Percentiles rank a stretch among this genome's conserved stretches.
These are phyloP conservation scores for Eurosta solidaginis DNA, from an alignment of 1,140 invertebrate species.

Conservation along the genomic window DNA sequence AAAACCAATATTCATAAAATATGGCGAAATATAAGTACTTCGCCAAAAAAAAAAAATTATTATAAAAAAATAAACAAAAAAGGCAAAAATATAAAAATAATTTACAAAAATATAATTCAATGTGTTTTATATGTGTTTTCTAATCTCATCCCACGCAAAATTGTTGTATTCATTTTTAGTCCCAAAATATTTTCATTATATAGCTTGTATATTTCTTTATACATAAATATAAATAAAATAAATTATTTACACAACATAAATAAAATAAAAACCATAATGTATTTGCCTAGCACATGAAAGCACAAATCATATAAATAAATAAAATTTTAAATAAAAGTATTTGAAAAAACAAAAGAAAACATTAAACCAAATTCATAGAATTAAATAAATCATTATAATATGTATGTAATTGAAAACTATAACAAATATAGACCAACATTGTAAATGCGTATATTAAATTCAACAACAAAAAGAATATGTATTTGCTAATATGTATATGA, in stretches of 20 bases:
- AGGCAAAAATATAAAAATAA: neutral
- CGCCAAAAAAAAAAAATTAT: too few species aligned
- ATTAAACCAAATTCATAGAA: neutral
- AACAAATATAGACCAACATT: slow-evolving; percentile 32
- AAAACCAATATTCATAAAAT: too few species aligned
- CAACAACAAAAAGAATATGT: neutral
- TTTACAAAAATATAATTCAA: neutral
- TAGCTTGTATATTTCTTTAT: neutral
- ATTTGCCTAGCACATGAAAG: neutral
- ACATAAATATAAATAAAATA: neutral
- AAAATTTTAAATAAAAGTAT: neutral
- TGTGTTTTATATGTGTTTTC: neutral
- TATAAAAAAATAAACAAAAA: neutral
- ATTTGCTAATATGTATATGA: neutral
- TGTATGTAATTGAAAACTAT: slow-evolving; percentile 23
- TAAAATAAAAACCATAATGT: neutral
- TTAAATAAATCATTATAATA: neutral
- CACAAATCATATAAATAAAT: neutral
- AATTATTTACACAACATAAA: neutral
- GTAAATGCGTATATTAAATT: neutral
- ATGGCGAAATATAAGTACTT: too few species aligned
- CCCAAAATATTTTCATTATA: neutral
- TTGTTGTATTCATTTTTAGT: neutral
- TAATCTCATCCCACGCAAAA: neutral
- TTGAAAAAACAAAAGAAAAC: neutral